These are phyloP conservation scores for Piscicola geometra DNA, from an alignment of 2,888 invertebrate species.

Conservation along the genomic window DNA sequence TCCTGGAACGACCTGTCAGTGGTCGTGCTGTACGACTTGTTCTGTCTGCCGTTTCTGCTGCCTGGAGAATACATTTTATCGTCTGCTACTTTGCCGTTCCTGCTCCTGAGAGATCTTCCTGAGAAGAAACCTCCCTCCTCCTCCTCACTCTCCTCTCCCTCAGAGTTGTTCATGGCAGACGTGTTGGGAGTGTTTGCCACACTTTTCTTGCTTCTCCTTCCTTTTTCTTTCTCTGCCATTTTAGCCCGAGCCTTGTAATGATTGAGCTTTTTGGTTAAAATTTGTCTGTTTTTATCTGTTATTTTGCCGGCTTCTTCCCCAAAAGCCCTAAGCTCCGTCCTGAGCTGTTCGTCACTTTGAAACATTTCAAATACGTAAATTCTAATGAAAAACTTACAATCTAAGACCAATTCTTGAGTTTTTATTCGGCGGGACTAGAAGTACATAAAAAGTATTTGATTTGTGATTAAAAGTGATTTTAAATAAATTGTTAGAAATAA, in stretches of 20 bases:
- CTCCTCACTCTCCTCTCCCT: not conserved
- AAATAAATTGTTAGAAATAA: too few species aligned
- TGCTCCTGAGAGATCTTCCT: constrained; percentile 17
- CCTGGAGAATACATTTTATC: not conserved
- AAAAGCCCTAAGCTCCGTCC: constrained; percentile 22
- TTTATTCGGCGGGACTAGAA: too few species aligned
- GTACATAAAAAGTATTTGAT: too few species aligned
- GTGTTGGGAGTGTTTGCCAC: not conserved
- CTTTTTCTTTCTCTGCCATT: constrained; percentile 20
- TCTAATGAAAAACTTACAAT: too few species aligned
- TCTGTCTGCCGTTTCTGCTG: not conserved
- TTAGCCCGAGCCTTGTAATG: constrained; percentile 28
- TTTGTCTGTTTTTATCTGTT: constrained; percentile 25
- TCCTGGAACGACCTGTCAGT: too few species aligned
- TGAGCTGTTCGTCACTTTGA: constrained; percentile 25
- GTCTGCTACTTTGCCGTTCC: not conserved
- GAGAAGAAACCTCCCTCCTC: not conserved
- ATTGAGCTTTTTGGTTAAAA: constrained; percentile 36
- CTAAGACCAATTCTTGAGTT: too few species aligned
- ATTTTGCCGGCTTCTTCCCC: constrained; percentile 32
- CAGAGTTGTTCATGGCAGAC: not conserved
- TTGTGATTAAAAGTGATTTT: too few species aligned
- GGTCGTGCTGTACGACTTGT: too few species aligned
- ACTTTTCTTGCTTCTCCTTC: too few species aligned
- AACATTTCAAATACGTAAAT: too few species aligned